These are phyloP conservation scores for Glaucopsyche alexis DNA, from an alignment of 2,888 invertebrate genomes.

Conservation along the genomic window DNA sequence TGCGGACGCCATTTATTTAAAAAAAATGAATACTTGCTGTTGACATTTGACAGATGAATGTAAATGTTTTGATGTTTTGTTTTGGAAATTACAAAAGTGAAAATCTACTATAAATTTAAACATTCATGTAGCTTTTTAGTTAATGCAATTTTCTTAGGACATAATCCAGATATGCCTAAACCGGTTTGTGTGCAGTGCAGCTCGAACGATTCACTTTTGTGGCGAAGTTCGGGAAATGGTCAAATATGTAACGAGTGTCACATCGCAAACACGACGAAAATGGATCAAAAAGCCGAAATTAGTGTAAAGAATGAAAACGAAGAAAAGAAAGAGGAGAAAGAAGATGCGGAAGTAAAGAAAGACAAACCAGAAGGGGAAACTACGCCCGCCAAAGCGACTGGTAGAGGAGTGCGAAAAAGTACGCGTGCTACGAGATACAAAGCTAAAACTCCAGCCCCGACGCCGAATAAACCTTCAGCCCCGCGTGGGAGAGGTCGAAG, in stretches of 20 bases:
- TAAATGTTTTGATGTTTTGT: not conserved
- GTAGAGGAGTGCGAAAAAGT: slow-evolving; percentile 80
- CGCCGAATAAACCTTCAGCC: slow-evolving; percentile 53
- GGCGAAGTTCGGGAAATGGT: slow-evolving; percentile 87
- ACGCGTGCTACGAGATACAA: slow-evolving; percentile 80
- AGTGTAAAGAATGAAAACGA: slow-evolving; percentile 56
- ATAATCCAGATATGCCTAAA: slow-evolving; percentile 59
- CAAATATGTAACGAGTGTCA: slow-evolving; percentile 89
- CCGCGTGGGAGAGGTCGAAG: slow-evolving; percentile 88
- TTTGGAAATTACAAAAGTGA: not conserved
- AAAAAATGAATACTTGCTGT: too few relatives aligned
- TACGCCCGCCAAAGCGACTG: slow-evolving; percentile 71
- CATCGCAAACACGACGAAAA: slow-evolving; percentile 64
- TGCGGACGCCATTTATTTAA: too few relatives aligned
- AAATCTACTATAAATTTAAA: not conserved
- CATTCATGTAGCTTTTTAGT: not conserved
- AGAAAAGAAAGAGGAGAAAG: slow-evolving; percentile 58
- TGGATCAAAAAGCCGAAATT: slow-evolving; percentile 56
- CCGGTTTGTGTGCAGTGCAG: slow-evolving; percentile 86
- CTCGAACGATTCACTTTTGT: slow-evolving; percentile 84
- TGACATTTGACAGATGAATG: too few relatives aligned
- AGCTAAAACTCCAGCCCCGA: slow-evolving; percentile 61
- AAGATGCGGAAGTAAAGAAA: slow-evolving; percentile 51
- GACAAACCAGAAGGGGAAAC: slow-evolving; percentile 59
- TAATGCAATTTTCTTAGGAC: not conserved